Conservation (phyloP, 2,113 vertebrate species). For the Thermophis baileyi region DNA sequence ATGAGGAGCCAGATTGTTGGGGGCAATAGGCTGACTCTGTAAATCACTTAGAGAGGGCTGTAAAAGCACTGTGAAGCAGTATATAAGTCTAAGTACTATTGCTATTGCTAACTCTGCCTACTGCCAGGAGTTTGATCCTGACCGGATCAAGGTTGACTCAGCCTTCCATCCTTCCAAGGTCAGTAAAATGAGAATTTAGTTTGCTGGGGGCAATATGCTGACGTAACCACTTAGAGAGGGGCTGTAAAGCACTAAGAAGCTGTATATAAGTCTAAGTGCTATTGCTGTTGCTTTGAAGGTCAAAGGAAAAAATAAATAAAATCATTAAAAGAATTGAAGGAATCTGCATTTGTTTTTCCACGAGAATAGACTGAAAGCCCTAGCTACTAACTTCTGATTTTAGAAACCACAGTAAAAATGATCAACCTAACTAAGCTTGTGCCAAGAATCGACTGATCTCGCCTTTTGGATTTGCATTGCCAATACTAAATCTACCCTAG, state of each 20-base stretch:
- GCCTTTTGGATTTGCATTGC: constrained; percentile 58
- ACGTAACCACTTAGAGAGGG: background rate
- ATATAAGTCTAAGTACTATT: too few relatives aligned
- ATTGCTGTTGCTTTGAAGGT: constrained; percentile 18
- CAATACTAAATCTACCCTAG: constrained; percentile 48
- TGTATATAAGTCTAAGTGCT: background rate
- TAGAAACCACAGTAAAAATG: constrained; percentile 55
- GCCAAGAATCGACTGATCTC: constrained; percentile 50
- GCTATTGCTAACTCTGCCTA: background rate
- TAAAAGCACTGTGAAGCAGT: too few relatives aligned
- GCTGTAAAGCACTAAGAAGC: background rate
- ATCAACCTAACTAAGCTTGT: constrained; percentile 39
- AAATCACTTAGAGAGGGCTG: too few relatives aligned
- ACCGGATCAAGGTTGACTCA: background rate
- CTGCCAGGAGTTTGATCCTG: background rate
- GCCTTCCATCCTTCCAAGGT: background rate
- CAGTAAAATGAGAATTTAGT: background rate
- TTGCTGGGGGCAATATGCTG: background rate
- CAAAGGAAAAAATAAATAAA: constrained; percentile 21
- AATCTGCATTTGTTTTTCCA: constrained; percentile 45
- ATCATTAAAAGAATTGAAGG: constrained; percentile 36
- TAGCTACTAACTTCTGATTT: constrained; percentile 36
- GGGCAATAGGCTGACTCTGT: too few relatives aligned
- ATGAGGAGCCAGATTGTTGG: too few relatives aligned
- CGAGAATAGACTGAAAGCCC: constrained; percentile 40